phyloP scores from a whole-genome alignment of 2,888 invertebrate species.

The Dascillus cervinus region DNA sequence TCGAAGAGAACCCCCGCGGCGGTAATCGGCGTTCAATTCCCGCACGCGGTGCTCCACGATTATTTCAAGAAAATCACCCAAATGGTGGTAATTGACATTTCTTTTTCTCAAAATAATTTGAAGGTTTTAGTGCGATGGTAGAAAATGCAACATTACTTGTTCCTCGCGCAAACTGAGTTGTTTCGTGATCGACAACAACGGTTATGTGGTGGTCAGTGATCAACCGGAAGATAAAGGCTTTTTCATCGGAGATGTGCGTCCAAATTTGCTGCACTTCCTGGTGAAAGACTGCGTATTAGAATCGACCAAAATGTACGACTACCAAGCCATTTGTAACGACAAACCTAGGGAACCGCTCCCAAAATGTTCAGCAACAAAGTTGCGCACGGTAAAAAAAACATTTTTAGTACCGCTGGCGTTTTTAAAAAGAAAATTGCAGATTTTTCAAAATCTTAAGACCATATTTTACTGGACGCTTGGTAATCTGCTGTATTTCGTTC shows the following conservation, averaged over 20 bases:
- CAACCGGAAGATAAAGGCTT: constrained; percentile 48
- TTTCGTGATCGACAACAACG: constrained; percentile 83
- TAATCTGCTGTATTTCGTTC: constrained; percentile 15
- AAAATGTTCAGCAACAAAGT: constrained; percentile 10
- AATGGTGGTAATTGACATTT: too few species aligned
- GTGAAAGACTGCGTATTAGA: constrained; percentile 70
- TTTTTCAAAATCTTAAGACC: constrained; percentile 33
- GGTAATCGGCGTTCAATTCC: constrained; percentile 73
- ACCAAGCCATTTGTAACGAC: constrained; percentile 82
- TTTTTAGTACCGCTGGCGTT: neutral
- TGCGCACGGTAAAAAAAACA: constrained; percentile 4
- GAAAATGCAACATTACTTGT: constrained; percentile 45
- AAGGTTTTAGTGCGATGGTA: constrained; percentile 5
- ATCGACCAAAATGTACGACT: constrained; percentile 70
- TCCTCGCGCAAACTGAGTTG: constrained; percentile 64
- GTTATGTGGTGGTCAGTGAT: constrained; percentile 76
- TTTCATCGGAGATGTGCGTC: constrained; percentile 74
- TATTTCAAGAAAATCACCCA: constrained; percentile 74
- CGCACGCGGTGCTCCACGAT: constrained; percentile 65
- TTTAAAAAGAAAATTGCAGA: constrained; percentile 23
- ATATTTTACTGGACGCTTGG: constrained; percentile 34
- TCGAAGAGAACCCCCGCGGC: constrained; percentile 58
- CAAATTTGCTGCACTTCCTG: constrained; percentile 64
- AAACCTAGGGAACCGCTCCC: constrained; percentile 32
- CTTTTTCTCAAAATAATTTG: too few species aligned